A percentile compares a stretch with the other conserved stretches of the same genome.
phyloP scores from a whole-genome alignment of 2,888 invertebrate species.

The Adelphocoris suturalis region DNA sequence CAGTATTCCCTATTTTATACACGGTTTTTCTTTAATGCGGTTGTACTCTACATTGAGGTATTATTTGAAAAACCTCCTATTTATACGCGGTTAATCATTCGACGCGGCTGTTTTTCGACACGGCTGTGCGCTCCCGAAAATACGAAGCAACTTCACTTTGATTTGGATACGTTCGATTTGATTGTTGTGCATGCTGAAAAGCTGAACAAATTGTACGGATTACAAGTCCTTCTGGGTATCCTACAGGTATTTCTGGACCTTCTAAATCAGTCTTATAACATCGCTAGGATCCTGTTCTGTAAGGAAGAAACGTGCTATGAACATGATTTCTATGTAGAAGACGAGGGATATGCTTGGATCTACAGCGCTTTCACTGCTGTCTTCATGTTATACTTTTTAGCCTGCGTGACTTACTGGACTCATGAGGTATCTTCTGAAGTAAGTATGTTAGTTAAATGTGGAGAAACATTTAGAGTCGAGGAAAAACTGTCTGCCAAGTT shows the following conservation, averaged over 20 bases:
- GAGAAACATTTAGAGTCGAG: no score
- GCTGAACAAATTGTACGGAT: slow-evolving; percentile 2
- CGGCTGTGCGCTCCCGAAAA: no score
- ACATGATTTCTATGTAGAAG: neutral
- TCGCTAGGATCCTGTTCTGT: slow-evolving; percentile 18
- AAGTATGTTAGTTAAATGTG: neutral
- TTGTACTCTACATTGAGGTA: no score
- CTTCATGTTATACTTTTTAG: neutral
- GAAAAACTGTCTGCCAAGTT: no score
- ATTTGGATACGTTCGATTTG: slow-evolving; percentile 2
- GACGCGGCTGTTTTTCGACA: no score
- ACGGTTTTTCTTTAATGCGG: no score
- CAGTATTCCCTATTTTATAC: no score
- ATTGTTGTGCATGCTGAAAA: slow-evolving; percentile 18
- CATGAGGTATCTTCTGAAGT: slow-evolving; percentile 30
- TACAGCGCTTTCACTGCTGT: neutral
- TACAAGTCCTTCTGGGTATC: neutral
- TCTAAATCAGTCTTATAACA: slow-evolving; percentile 27
- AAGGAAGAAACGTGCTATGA: neutral
- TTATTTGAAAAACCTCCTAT: no score
- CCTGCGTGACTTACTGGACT: neutral
- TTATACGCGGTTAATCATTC: no score
- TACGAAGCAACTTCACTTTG: neutral
- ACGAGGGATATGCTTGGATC: neutral
- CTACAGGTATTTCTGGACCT: neutral